Evolutionary conservation across 2,113 vertebrate species (phyloP), one percentile per base, ranked within the genome.

Genomic region (Chaetura pelagica): DNA sequence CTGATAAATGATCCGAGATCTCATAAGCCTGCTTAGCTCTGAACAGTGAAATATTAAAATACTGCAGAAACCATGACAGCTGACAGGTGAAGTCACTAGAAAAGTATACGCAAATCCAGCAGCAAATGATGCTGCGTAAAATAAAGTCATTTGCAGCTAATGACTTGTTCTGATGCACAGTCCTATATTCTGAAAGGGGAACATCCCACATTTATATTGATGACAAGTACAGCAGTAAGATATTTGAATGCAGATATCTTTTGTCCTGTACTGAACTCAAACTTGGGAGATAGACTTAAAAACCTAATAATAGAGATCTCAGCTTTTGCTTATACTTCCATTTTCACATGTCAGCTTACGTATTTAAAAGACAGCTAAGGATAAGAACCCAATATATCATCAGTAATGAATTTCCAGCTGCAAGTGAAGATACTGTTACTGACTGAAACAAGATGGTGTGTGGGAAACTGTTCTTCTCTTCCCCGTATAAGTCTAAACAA

Each of bases 1-100:
- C 62, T 15, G 7, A 84, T 76, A 96, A 93, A 77, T 49, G 76
- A 95, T 90, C 74, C 86, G 89, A 89, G 93, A 82, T 93, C 87
- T 92, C 90, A 83, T 94, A 97, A 97, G 79, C 87, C 93, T 84
- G 90, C 96, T 94, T 96, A 97, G 95, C 32, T 78, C 73, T 80
- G 62, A 94, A 84, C 66, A 63, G 55, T 35, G 73, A 79, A 96
- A 93, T 87, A 89, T 52, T 91, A 90, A 95, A 97, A 87, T 87
- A 64, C 62, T 76, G 80, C 85, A 92, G 87, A 94, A 95, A 92
- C 54, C 24, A 51, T 89, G 93, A 92, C 94, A 97, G 93, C 79
- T 96, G 94, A 96, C 89, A 95, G 87, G 89, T 84, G 55, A 66
- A 96, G 49, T 88, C 55, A 63, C 94, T 73, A 91, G 82, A 35